Conservation (phyloP, 2,113 vertebrate species). For the Actenoides lindsayi region DNA sequence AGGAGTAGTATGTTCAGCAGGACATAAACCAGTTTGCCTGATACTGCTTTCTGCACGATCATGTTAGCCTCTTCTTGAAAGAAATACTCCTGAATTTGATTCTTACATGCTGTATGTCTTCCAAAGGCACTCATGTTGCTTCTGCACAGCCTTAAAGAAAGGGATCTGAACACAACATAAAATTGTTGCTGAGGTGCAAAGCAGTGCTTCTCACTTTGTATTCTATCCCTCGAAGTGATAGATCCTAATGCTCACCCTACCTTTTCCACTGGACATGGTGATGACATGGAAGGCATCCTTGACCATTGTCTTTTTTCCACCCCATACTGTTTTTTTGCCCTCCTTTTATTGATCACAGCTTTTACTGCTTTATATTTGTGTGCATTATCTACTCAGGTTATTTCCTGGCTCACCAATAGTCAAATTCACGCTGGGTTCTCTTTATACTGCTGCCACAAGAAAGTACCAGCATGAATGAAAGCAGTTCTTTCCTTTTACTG, state of each 20-base stretch:
- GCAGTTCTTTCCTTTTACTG: neutral
- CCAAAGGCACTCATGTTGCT: neutral
- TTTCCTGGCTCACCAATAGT: conserved; percentile 2
- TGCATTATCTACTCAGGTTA: neutral
- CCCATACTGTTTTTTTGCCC: neutral
- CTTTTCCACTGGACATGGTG: neutral
- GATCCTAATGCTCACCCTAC: neutral
- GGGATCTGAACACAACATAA: neutral
- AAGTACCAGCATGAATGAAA: neutral
- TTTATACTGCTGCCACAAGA: neutral
- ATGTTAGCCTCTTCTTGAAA: neutral
- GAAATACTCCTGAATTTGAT: neutral
- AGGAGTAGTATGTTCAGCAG: neutral
- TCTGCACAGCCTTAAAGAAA: neutral
- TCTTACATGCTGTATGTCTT: neutral
- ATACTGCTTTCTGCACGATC: neutral
- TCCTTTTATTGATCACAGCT: neutral
- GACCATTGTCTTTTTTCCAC: neutral
- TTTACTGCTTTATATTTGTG: conserved; percentile 34
- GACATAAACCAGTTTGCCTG: neutral
- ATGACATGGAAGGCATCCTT: neutral
- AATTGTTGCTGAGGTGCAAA: neutral
- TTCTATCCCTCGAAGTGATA: neutral
- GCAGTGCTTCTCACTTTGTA: neutral
- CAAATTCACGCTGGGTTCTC: neutral